A percentile compares a stretch with the other conserved stretches of the same genome.
phyloP scores from a whole-genome alignment of 2,797 vertebrate species.

The Pogonophryne albipinna region DNA sequence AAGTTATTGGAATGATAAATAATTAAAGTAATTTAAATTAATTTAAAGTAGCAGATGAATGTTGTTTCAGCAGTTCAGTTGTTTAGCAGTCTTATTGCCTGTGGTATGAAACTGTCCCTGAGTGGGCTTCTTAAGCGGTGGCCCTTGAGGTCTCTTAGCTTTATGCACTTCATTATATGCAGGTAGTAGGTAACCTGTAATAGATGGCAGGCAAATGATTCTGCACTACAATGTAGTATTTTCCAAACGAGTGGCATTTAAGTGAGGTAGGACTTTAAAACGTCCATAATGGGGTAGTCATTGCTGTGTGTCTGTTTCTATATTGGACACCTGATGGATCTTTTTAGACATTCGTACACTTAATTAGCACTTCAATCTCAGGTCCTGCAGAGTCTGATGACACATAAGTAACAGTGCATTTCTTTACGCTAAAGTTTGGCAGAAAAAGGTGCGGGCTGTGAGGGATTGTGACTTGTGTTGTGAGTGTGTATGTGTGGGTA shows the following conservation, averaged over 20 bases:
- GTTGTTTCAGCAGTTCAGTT: too few species aligned
- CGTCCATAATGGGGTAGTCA: background rate
- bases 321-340: constrained; percentile 56
- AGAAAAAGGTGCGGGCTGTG: constrained; percentile 35
- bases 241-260: constrained; percentile 28
- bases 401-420: constrained; percentile 66
- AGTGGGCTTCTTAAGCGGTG: constrained; percentile 60
- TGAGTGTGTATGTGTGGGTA: constrained; percentile 3
- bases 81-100: too few species aligned
- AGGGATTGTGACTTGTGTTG: constrained; percentile 27
- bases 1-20: too few species aligned
- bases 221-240: background rate
- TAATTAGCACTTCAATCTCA: constrained; percentile 65
- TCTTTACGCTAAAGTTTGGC: constrained; percentile 70
- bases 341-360: constrained; percentile 54
- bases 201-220: constrained; percentile 3
- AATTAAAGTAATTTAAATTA: too few species aligned
- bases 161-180: constrained; percentile 22
- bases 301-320: constrained; percentile 29
- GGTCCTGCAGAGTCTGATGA: constrained; percentile 57
- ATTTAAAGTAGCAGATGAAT: too few species aligned
- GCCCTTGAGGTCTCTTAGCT: constrained; percentile 50
- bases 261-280: background rate
- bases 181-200: background rate
- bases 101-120: too few species aligned